Evolutionary conservation across 2,797 vertebrate genomes (phyloP).

Genomic region (Cetoscarus ocellatus): DNA sequence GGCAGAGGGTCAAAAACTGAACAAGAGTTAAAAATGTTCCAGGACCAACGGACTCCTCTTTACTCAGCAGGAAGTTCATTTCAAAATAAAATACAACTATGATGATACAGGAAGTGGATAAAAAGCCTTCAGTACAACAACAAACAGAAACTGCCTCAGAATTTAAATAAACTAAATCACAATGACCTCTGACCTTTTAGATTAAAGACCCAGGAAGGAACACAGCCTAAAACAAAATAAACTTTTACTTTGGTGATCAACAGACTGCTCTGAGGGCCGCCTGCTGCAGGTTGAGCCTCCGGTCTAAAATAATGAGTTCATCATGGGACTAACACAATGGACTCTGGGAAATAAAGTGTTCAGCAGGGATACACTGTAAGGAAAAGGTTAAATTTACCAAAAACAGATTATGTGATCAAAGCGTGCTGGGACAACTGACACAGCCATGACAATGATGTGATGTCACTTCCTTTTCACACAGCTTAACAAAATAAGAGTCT

Average conservation of each 20-base stretch:
- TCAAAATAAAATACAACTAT: not conserved
- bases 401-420: not conserved
- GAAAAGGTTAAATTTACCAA: not conserved
- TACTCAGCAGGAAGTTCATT: not conserved
- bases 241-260: not conserved
- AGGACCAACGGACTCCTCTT: too few species aligned
- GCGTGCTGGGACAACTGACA: not conserved
- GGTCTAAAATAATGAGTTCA: not conserved
- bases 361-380: not conserved
- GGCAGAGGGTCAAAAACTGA: not conserved
- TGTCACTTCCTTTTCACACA: slow-evolving; percentile 28
- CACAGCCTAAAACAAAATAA: slow-evolving; percentile 27
- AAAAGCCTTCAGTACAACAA: not conserved
- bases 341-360: slow-evolving; percentile 27
- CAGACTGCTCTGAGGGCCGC: not conserved
- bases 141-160: not conserved
- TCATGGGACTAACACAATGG: slow-evolving; percentile 3
- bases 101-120: not conserved
- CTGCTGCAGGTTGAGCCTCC: not conserved
- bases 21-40: too few species aligned
- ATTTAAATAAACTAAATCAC: too few species aligned
- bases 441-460: not conserved
- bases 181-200: slow-evolving; percentile 15
- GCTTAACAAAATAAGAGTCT: slow-evolving; percentile 23
- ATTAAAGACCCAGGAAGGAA: too few species aligned